Percentiles rank a stretch among this genome's conserved stretches.
phyloP scores from a whole-genome alignment of 2,888 invertebrate genomes.

The Druceiella hillmani region DNA sequence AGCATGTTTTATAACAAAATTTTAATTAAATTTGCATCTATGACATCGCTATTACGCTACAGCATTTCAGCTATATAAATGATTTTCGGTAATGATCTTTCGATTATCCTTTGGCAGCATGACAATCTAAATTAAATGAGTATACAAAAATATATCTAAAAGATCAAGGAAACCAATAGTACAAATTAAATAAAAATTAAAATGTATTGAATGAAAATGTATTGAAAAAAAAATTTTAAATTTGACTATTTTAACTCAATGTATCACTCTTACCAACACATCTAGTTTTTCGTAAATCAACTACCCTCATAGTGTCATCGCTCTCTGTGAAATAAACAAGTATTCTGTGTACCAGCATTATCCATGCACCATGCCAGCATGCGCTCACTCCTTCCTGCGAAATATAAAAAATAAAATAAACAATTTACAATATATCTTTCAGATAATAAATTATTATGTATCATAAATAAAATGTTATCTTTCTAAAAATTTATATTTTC shows the following conservation, averaged over 20 bases:
- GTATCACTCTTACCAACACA: conserved; percentile 72
- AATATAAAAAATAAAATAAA: conserved; percentile 11
- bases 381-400: conserved; percentile 64
- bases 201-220: too few species aligned
- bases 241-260: conserved; percentile 4
- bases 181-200: too few species aligned
- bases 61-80: too few species aligned
- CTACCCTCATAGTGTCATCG: conserved; percentile 50
- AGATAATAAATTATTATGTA: conserved; percentile 2
- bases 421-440: conserved; percentile 3
- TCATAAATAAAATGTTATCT: conserved; percentile 2
- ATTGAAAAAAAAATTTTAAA: too few species aligned
- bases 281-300: conserved; percentile 77
- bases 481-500: neutral
- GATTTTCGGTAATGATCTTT: too few species aligned
- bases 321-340: conserved; percentile 54
- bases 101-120: too few species aligned
- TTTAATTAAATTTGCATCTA: too few species aligned
- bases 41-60: too few species aligned
- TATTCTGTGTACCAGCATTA: conserved; percentile 63
- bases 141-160: too few species aligned
- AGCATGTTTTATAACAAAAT: too few species aligned
- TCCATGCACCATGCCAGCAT: conserved; percentile 76
- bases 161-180: too few species aligned
- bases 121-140: too few species aligned